phyloP scores from a whole-genome alignment of 2,888 invertebrate species.

The Melinaea marsaeus region DNA sequence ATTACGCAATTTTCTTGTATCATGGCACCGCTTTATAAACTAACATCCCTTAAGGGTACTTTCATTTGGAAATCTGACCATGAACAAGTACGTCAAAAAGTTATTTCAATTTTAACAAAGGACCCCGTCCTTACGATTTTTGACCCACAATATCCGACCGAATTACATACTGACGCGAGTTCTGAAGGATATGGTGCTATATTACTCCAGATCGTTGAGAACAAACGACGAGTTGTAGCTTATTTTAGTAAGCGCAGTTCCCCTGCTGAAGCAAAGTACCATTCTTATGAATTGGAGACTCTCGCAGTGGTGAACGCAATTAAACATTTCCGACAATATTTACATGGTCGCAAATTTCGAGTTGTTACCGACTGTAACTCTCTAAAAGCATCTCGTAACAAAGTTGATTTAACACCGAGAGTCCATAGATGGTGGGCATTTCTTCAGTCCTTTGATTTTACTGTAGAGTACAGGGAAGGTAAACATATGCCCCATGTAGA shows the following conservation, averaged over 20 bases:
- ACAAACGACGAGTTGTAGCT: constrained; percentile 15
- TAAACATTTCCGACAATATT: constrained; percentile 33
- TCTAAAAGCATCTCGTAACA: constrained; percentile 16
- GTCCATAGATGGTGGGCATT: constrained; percentile 33
- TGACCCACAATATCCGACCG: constrained; percentile 24
- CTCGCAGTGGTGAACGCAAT: constrained; percentile 34
- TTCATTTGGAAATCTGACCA: no score
- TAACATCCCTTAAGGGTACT: no score
- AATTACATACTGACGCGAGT: constrained; percentile 36
- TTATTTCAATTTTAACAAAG: constrained; percentile 26
- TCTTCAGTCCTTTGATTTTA: constrained; percentile 29
- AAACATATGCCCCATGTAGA: constrained; percentile 19
- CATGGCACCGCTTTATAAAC: no score
- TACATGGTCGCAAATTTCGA: constrained; percentile 30
- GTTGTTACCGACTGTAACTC: constrained; percentile 33
- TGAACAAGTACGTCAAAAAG: constrained; percentile 20
- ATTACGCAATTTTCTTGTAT: no score
- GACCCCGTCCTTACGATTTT: constrained; percentile 31
- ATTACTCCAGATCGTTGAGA: constrained; percentile 22
- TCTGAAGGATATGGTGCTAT: constrained; percentile 32
- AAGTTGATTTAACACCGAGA: constrained; percentile 28
- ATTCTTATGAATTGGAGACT: constrained; percentile 16
- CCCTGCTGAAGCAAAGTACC: constrained; percentile 28
- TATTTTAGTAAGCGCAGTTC: constrained; percentile 31
- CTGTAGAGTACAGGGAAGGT: constrained; percentile 15